Evolutionary conservation across 2,888 invertebrate species (phyloP), one percentile per base, ranked within the genome.

Genomic region (Trimorus sp.): DNA sequence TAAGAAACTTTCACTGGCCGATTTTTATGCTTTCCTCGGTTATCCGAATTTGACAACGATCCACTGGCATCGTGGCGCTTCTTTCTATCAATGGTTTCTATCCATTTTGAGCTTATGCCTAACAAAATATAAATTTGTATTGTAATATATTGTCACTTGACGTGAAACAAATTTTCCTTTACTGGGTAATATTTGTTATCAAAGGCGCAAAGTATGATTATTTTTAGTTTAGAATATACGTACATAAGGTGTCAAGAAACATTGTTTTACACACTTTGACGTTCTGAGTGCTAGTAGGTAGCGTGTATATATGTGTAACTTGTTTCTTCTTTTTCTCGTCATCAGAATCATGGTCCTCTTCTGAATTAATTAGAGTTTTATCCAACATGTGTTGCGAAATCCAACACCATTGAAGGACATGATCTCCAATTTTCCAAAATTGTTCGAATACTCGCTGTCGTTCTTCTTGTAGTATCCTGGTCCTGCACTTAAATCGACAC

Each of bases 1-100:
- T 73, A 54, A 40, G 73, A 37, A 9, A 71, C 37, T 60, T 37
- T 60, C 7, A 14, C 14, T n/a, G 81, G 71, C 26, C 81, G 15
- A 54, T 59, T 59, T 1, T 36, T 11, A 68, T 77, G 77, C 16
- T 60, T 56, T 26, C 79, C 71, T 26, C 79, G 65, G 37, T 53
- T 40, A 15, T 62, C 62, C 48, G 14, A 15, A 12, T 7, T n/a
- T n/a, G 12, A 7, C 15, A 51, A n/a, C 14, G 8, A 8, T 14
- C 7, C 8, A 7, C 11, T 7, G 7, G 45, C 12, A 11, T 51
- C n/a, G 14, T 51, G 12, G 11, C 51, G 45, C 9, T 45, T n/a
- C 14, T 14, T 37, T 58, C 7, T 58, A 37, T 58, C 37, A 6
- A 58, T 38, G 11, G 56, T 36, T 11, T 12, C 37, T n/a, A 36